phyloP scores from a whole-genome alignment of 2,888 invertebrate genomes.

The Mythimna ferrago region DNA sequence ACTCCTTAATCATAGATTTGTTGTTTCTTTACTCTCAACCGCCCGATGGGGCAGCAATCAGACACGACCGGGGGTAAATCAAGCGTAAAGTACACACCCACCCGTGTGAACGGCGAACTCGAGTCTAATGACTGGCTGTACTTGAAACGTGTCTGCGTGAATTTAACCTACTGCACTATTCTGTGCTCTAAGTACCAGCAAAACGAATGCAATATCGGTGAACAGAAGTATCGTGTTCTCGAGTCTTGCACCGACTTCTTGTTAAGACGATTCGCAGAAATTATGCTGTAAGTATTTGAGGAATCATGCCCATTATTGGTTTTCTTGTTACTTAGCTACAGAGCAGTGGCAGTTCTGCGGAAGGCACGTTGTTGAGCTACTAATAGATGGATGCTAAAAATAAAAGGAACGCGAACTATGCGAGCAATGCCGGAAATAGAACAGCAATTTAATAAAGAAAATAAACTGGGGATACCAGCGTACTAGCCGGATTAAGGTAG shows the following conservation, averaged over 20 bases:
- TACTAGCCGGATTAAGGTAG: neutral
- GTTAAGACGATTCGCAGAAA: conserved; percentile 32
- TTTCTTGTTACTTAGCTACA: conserved; percentile 25
- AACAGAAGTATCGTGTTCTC: conserved; percentile 28
- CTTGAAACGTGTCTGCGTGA: neutral
- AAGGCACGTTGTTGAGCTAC: conserved; percentile 2
- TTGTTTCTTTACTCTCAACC: too few relatives aligned
- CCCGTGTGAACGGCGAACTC: too few relatives aligned
- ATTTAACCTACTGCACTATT: neutral
- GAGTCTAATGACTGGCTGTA: neutral
- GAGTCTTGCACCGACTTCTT: conserved; percentile 9
- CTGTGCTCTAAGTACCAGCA: conserved; percentile 3
- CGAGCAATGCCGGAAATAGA: conserved; percentile 2
- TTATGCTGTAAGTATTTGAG: conserved; percentile 10
- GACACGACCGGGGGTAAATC: too few relatives aligned
- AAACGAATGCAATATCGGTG: conserved; percentile 47
- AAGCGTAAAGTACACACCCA: too few relatives aligned
- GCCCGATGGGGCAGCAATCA: too few relatives aligned
- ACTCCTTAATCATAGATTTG: too few relatives aligned
- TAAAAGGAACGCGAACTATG: conserved; percentile 6
- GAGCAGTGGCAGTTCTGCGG: conserved; percentile 7
- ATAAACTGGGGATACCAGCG: neutral
- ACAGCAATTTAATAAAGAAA: neutral
- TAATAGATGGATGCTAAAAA: conserved; percentile 10
- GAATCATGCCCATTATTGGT: conserved; percentile 22